Base-by-base conservation (phyloP, 2,888 invertebrate genomes). In the Eulithis prunata region DNA sequence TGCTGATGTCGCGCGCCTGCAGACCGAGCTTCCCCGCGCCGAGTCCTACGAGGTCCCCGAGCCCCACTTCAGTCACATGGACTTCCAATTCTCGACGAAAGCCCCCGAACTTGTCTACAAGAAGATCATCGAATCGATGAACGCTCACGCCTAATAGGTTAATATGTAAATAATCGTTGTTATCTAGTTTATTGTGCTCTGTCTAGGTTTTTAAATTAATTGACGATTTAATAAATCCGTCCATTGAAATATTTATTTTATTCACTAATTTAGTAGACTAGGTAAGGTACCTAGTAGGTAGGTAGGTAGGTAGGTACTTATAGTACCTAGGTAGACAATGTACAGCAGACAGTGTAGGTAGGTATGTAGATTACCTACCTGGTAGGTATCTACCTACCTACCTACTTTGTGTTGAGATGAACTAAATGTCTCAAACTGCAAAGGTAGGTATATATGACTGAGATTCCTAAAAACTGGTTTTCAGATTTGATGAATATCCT, bases 1-100 rank as follows among this genome's bases (percentile, higher is more conserved):
- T 53, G 84, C 85, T 75, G 95, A 96, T 71, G 95, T 96, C 0
- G 82, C 92, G 47, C 89, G 90, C 53, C 82, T 96, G 69, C 89
- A 91, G 57, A 80, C 83, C 5, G 89, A 93, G 71, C 87, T 97
- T 49, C 94, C 95, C 57, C 94, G 94, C 75, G 90, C 94, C 7
- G 84, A 88, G 64, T 94, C 93, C 72, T 93, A 94, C 85, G 85
- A 92, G 73, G 94, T 96, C 49, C 90, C 94, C 1, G 90, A 94
- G 75, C 84, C 91, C 51, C 82, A 89, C 78, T 93, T 92, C 82
- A 84, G 81, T 71, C 84, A 89, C 78, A 80, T 90, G 80, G 93
- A 93, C 85, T 93, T 91, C 88, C 85, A 88, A 75, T 89, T 88
- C 83, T 90, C 89, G 6, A 82, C 80, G 69, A 80, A 82, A 55